A percentile compares a stretch with the other conserved stretches of the same genome.
Conservation (phyloP, 53 echinoderm and acorn worm species). For the Echinometra lucunter region DNA sequence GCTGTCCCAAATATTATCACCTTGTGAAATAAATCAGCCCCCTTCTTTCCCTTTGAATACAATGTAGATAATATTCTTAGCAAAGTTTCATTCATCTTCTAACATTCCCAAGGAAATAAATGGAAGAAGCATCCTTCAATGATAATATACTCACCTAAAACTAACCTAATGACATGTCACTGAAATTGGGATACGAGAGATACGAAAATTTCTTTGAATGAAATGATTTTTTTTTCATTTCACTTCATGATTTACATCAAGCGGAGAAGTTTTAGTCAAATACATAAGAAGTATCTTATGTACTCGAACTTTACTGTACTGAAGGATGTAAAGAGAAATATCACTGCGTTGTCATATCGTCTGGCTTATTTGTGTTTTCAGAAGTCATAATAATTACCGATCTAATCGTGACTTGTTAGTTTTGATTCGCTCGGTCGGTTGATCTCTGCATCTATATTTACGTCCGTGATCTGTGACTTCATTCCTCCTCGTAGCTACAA, state of each 20-base stretch:
- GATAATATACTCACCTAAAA: neutral
- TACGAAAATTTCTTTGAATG: neutral
- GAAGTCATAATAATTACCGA: constrained; percentile 19
- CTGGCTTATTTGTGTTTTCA: constrained; percentile 3
- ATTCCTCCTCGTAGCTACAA: neutral
- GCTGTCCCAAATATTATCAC: neutral
- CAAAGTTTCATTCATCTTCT: neutral
- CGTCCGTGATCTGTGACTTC: constrained; percentile 36
- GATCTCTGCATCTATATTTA: constrained; percentile 43
- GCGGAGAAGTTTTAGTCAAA: neutral
- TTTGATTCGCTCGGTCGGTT: neutral
- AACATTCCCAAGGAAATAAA: neutral
- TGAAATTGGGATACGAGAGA: neutral
- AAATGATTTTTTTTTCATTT: neutral
- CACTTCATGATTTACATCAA: neutral
- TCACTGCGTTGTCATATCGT: neutral
- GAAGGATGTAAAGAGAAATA: neutral
- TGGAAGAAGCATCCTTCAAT: neutral
- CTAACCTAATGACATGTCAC: too few relatives aligned
- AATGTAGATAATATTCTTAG: neutral
- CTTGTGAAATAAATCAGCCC: neutral
- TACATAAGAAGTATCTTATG: neutral
- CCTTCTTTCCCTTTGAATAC: neutral
- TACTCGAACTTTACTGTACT: neutral
- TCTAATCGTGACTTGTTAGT: constrained; percentile 41